Evolutionary conservation across 2,888 invertebrate species (phyloP), one percentile per base, ranked within the genome.

Genomic region (Papilio gigon): DNA sequence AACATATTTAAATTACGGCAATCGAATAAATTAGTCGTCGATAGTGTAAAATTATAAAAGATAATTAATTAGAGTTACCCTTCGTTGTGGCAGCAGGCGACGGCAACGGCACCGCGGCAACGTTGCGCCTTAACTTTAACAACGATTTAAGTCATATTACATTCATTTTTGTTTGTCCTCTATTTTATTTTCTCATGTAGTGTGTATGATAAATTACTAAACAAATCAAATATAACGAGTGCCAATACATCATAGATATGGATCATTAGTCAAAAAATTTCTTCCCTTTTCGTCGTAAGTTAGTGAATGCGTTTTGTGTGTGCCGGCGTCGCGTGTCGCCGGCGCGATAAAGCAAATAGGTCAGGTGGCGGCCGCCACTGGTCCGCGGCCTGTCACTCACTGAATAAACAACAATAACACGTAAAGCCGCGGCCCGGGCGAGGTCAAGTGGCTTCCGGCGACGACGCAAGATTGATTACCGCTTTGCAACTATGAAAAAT

Each of bases 401-500:
- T 84, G 78, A 82, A 84, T 84, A 85, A 86, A 86, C 83, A 85
- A 85, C 86, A 87, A 85, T 86, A 84, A 83, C 80, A 85, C 76
- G 76, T 75, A 83, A 86, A 83, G 80, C 79, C 79, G 80, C 77
- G 78, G 77, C 74, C 74, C 77, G 72, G 84, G 82, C 82, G 83
- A 81, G 86, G 84, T 84, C 78, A 88, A 89, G 89, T 88, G 85
- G 83, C 86, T 90, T 89, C 90, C 88, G 88, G 80, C 83, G 83
- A 81, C 80, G 83, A 83, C 82, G 75, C 72, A 86, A 85, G 90
- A 90, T 91, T 88, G 90, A 91, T 91, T 81, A 88, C 78, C 75
- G 77, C 77, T 77, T 83, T 83, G 83, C 85, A 86, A 90, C 90
- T 89, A 89, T 90, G 89, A 90, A 88, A 89, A 89, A 89, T 89